A percentile compares a stretch with the other conserved stretches of the same genome.
phyloP scores from a whole-genome alignment of 1,140 invertebrate genomes.

The Varroa destructor region DNA sequence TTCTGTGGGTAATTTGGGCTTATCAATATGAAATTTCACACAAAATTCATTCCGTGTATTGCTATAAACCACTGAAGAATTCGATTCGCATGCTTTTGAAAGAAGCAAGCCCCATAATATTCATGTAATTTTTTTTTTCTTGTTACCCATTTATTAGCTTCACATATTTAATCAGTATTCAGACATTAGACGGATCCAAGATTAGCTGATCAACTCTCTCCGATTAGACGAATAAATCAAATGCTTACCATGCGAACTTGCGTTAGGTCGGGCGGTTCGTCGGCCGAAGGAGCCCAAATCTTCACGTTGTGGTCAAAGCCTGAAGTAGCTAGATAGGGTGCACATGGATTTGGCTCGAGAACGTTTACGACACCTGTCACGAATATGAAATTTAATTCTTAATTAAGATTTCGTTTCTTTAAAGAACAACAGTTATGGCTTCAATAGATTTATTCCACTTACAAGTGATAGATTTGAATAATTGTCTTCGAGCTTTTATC shows the following conservation, averaged over 20 bases:
- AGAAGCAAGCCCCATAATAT: too few species aligned
- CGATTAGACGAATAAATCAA: constrained; percentile 9
- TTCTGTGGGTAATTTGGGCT: too few species aligned
- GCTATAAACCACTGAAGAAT: too few species aligned
- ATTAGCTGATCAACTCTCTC: not conserved
- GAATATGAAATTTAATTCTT: constrained; percentile 34
- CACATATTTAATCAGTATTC: too few species aligned
- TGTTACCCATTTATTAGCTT: too few species aligned
- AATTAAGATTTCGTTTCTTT: too few species aligned
- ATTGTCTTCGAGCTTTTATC: not conserved
- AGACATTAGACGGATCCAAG: not conserved
- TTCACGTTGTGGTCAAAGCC: constrained; percentile 82
- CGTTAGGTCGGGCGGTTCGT: constrained; percentile 45
- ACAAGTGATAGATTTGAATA: not conserved
- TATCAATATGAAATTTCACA: too few species aligned
- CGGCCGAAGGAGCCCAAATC: constrained; percentile 69
- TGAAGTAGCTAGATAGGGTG: constrained; percentile 74
- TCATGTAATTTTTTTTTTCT: too few species aligned
- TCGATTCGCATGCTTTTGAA: too few species aligned
- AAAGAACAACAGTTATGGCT: too few species aligned
- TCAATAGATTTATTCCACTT: too few species aligned
- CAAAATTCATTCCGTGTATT: too few species aligned
- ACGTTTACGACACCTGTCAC: constrained; percentile 59
- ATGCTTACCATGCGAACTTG: constrained; percentile 45
- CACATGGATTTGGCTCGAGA: constrained; percentile 71